These are phyloP conservation scores for Pararge aegeria DNA, from an alignment of 1,140 invertebrate genomes.

Conservation along the genomic window DNA sequence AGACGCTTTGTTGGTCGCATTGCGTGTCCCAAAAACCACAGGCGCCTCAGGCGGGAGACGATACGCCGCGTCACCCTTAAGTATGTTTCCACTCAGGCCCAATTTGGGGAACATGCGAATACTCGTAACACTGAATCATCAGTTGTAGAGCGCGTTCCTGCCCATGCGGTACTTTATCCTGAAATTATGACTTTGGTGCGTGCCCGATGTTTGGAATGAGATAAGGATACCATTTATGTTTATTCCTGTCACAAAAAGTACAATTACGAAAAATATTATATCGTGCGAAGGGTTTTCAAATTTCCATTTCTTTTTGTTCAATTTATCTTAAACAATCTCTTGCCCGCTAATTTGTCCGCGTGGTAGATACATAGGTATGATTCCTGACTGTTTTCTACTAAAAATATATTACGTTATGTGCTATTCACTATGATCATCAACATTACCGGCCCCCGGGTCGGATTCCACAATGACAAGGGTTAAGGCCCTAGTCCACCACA, in stretches of 20 bases:
- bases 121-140: constrained; percentile 44
- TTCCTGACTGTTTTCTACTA: too few relatives aligned
- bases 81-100: too few relatives aligned
- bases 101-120: constrained; percentile 21
- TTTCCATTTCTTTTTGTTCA: not conserved
- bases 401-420: too few relatives aligned
- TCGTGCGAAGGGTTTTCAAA: not conserved
- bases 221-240: constrained; percentile 54
- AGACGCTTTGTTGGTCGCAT: too few relatives aligned
- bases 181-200: constrained; percentile 61
- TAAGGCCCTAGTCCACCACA: too few relatives aligned
- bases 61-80: too few relatives aligned
- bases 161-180: constrained; percentile 51
- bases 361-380: too few relatives aligned
- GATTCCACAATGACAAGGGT: too few relatives aligned
- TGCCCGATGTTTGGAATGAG: constrained; percentile 57
- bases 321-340: not conserved
- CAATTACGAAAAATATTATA: constrained; percentile 42
- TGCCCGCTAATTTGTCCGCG: not conserved
- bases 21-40: too few relatives aligned
- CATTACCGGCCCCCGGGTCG: too few relatives aligned
- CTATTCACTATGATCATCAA: too few relatives aligned
- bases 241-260: constrained; percentile 45
- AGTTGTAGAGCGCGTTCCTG: constrained; percentile 43
- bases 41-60: too few relatives aligned